Conservation (phyloP, 2,797 vertebrate species). For the Tinamus major region DNA sequence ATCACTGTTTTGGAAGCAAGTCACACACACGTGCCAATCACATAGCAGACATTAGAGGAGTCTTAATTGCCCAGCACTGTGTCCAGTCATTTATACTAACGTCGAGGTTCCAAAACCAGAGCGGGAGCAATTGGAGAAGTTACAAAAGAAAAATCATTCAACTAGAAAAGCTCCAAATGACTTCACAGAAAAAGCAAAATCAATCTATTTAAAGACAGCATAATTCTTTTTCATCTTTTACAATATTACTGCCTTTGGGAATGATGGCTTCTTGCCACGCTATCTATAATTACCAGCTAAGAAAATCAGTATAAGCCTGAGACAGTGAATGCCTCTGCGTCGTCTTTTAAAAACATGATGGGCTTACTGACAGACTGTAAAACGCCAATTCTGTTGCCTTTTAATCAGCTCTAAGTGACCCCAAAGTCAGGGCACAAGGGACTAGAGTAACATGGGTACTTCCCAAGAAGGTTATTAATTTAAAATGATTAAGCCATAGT, state of each 20-base stretch:
- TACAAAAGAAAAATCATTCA: not conserved
- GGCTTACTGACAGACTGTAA: not conserved
- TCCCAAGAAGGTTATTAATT: not conserved
- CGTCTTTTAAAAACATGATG: not conserved
- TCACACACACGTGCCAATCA: not conserved
- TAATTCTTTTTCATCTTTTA: not conserved
- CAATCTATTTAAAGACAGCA: not conserved
- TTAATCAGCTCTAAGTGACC: not conserved
- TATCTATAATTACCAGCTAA: not conserved
- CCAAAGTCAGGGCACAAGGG: not conserved
- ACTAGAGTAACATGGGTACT: not conserved
- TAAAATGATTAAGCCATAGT: not conserved
- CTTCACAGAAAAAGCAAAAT: not conserved
- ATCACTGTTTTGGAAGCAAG: not conserved
- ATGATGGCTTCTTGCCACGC: not conserved
- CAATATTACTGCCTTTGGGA: not conserved
- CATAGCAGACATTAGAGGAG: not conserved
- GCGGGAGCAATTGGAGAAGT: not conserved
- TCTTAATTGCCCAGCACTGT: not conserved
- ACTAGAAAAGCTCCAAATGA: not conserved
- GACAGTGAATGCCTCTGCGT: not conserved
- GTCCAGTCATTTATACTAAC: not conserved
- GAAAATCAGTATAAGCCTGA: not conserved
- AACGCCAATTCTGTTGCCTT: not conserved
- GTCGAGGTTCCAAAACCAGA: not conserved